phyloP scores from a whole-genome alignment of 2,888 invertebrate genomes.

The Caenorhabditis virilis region DNA sequence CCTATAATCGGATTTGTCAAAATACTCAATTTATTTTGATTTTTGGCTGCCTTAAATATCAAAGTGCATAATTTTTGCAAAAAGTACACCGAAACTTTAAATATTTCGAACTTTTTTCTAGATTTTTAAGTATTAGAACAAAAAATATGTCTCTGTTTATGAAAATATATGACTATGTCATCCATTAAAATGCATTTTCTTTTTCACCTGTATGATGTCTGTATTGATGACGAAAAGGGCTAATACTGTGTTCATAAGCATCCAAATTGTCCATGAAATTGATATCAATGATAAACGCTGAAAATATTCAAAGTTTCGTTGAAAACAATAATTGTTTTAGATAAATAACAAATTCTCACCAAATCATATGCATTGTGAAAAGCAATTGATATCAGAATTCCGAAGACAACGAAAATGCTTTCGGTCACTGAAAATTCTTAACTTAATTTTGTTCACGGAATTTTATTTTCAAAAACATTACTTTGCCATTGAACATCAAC shows the following conservation, averaged over 20 bases:
- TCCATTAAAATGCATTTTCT: background rate
- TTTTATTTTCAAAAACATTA: background rate
- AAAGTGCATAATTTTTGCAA: too few relatives aligned
- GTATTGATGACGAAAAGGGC: slow-evolving; percentile 33
- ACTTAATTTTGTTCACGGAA: background rate
- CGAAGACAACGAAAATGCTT: slow-evolving; percentile 29
- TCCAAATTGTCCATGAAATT: slow-evolving; percentile 34
- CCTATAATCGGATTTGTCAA: too few relatives aligned
- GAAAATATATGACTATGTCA: too few relatives aligned
- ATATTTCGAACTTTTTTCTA: too few relatives aligned
- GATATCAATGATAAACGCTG: slow-evolving; percentile 30
- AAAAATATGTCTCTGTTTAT: too few relatives aligned
- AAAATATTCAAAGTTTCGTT: too few relatives aligned
- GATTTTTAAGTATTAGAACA: too few relatives aligned
- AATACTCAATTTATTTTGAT: too few relatives aligned
- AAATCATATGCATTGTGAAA: slow-evolving; percentile 35
- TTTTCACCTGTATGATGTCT: slow-evolving; percentile 27
- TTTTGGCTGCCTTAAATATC: too few relatives aligned
- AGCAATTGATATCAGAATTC: slow-evolving; percentile 30
- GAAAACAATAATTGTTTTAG: too few relatives aligned
- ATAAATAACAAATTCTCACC: too few relatives aligned
- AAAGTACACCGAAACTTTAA: too few relatives aligned
- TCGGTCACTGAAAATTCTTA: slow-evolving; percentile 23
- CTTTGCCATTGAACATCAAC: slow-evolving; percentile 33
- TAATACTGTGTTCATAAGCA: slow-evolving; percentile 34